phyloP scores from a whole-genome alignment of 2,113 vertebrate species.

The Odocoileus hemionus region DNA sequence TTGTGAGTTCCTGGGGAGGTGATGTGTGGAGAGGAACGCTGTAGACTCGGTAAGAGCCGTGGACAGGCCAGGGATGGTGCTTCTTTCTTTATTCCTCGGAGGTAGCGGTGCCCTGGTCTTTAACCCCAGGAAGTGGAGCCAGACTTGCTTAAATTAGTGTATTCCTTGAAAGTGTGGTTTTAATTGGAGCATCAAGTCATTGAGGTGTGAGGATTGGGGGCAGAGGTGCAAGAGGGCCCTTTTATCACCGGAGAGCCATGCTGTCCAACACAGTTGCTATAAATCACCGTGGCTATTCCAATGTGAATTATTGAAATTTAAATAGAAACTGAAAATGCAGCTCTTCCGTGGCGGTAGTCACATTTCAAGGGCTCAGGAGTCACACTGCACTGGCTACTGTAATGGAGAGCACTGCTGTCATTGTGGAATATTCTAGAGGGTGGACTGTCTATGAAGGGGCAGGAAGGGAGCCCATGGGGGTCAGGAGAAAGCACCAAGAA shows the following conservation, averaged over 20 bases:
- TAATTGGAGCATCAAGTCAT: background rate
- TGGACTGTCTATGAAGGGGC: background rate
- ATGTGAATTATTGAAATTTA: background rate
- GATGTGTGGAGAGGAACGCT: background rate
- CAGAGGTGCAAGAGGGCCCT: background rate
- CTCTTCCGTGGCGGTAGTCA: background rate
- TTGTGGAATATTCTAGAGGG: background rate
- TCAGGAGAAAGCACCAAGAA: background rate
- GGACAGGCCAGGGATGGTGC: background rate
- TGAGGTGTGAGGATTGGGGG: background rate
- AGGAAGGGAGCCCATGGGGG: accelerated
- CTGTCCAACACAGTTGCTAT: too few species aligned
- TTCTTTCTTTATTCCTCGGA: background rate
- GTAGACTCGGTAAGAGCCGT: background rate
- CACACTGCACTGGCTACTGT: background rate
- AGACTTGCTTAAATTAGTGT: background rate
- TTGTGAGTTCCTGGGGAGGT: background rate
- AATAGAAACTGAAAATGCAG: background rate
- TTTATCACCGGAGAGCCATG: background rate
- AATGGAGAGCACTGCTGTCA: background rate
- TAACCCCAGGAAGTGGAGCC: background rate
- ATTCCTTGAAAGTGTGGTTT: background rate
- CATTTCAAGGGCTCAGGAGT: background rate
- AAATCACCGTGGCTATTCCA: background rate
- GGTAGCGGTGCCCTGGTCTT: background rate